Base-by-base conservation (phyloP, 2,797 vertebrate species). In the Lutjanus argentimaculatus region DNA sequence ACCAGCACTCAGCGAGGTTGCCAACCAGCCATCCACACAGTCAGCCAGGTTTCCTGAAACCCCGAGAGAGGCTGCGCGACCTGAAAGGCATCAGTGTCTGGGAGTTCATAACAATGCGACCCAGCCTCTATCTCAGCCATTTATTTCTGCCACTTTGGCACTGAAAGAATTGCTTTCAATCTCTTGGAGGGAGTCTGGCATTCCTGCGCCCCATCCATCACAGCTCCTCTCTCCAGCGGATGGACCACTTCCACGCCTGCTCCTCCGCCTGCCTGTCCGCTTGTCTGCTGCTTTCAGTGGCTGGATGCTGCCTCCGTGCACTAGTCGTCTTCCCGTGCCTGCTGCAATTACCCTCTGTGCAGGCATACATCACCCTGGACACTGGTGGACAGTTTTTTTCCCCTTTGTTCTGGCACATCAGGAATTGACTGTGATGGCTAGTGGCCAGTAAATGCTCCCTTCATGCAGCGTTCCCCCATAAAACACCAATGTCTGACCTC, bases 91-190 rank as follows among this genome's bases (percentile, higher is more conserved):
- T 86, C 88, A 81, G 79, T 80, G 89, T 83, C 77, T 79, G 70
- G 80, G 80, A 92, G 89, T 93, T 90, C 86, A 90, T 89, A 90
- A 91, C 86, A 88, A 86, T 68, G 84, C 51, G 64, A 83, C 84
- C 88, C 56, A 22, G 48, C 59, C 85, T 77, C 85, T 83, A 78
- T 88, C 85, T 70, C 69, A 71, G 79, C 85, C 90, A 93, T 94
- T 92, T 92, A 87, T 94, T 93, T 81, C 91, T 90, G 93, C 87
- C 93, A 89, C 90, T 92, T 90, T 91, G 91, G 86, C 92, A 86
- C 79, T 12, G 70, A 58, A 67, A 89, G 79, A 92, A 84, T 86
- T 79, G 86, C 89, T 88, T 84, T 93, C 89, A 85, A 83, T 93
- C 89, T 93, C 77, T 82, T 4, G 63, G 75, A 91, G 84, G 76